Base-by-base conservation (phyloP, 2,888 invertebrate species). In the Callosobruchus maculatus region DNA sequence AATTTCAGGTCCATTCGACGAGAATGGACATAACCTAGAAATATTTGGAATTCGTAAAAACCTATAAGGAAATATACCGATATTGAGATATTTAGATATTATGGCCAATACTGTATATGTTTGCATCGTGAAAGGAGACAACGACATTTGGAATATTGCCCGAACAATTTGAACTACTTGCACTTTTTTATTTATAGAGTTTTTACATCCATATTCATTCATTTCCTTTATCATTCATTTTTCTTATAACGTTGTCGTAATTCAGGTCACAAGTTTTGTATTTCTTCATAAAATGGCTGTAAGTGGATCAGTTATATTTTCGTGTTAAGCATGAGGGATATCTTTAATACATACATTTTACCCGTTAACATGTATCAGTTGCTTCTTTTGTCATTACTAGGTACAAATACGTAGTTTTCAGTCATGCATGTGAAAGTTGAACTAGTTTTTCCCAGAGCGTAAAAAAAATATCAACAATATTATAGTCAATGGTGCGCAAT, bases 121-220 rank as follows among this genome's bases (percentile, higher is more conserved):
- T 7, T 49, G 18, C 49, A 49, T 18, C 49, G 49, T 49, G 49
- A 49, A 18, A 49, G 18, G 49, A 49, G 49, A 49, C 49, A 18
- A 18, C 49, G n/a, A 72, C 21, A 71, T 70, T 80, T 79, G 80
- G 79, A 78, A 72, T 74, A 72, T 74, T 78, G 78, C 78, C 79
- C 78, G 72, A 74, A 78, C 70, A 66, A 74, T 72, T 74, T 71
- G 70, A 71, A 70, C 49, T 18, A 49, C 49, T 67, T 74, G 71
- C 68, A 74, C 74, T 73, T 74, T 68, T 77, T 72, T 73, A 76
- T 75, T 74, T 73, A 72, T 73, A 75, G 73, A 72, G 72, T 71
- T 71, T 67, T n/a, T 26, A 20, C 70, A 70, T 70, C 72, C 49
- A 30, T 68, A 4, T 13, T 74, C 22, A 67, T 30, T 70, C 71